Percentiles rank a stretch among this genome's conserved stretches.
These are phyloP conservation scores for Mycteria americana DNA, from an alignment of 2,797 vertebrate genomes.

Conservation along the genomic window DNA sequence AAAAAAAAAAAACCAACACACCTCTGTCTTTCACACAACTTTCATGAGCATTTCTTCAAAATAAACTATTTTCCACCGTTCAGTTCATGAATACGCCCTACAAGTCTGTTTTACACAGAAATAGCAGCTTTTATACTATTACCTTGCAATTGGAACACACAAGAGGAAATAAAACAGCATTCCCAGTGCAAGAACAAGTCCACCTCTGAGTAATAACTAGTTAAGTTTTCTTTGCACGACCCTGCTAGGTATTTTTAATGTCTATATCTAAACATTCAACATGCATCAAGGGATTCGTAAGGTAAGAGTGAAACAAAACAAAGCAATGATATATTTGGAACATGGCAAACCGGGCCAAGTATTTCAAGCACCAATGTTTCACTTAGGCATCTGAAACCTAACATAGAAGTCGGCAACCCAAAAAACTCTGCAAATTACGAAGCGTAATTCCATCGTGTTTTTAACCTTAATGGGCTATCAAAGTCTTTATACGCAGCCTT, in stretches of 20 bases:
- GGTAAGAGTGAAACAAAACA: not conserved
- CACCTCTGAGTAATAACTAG: not conserved
- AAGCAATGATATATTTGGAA: not conserved
- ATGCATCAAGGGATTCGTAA: not conserved
- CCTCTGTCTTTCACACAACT: not conserved
- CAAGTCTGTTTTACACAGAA: not conserved
- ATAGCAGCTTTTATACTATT: not conserved
- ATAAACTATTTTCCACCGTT: not conserved
- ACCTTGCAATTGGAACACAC: not conserved
- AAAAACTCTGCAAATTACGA: not conserved
- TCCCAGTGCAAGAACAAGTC: not conserved
- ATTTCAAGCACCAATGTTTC: not conserved
- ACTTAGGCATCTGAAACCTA: not conserved
- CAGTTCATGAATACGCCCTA: not conserved
- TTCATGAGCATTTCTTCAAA: not conserved
- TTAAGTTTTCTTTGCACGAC: not conserved
- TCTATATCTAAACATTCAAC: not conserved
- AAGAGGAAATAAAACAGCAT: not conserved
- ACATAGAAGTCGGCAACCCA: not conserved
- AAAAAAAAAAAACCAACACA: no score
- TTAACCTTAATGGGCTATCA: not conserved
- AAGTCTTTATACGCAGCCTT: not conserved
- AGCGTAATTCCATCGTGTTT: accelerated
- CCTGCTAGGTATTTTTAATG: not conserved
- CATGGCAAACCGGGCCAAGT: not conserved